Base-by-base conservation (phyloP, 2,888 invertebrate species). In the Melinaea menophilus region DNA sequence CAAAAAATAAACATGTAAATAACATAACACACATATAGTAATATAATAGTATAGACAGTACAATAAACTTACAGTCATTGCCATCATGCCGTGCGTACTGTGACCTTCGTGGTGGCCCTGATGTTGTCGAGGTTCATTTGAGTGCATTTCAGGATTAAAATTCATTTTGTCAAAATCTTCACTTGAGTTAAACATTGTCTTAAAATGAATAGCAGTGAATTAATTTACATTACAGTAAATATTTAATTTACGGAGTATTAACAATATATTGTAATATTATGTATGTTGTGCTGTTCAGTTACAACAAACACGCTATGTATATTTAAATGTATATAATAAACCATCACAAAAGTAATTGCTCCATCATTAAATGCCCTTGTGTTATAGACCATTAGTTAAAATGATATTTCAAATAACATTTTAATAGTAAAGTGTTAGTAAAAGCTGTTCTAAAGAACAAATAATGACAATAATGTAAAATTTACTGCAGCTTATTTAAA, bases 51-150 rank as follows among this genome's bases (percentile, higher is more conserved):
- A 12, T 35, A 22, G 33, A 34, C 41, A 59, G 9, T 48, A 46
- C 35, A 13, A 47, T 31, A 56, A 66, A 73, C 83, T 81, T 76
- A 86, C 86, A 56, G 85, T 84, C 86, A 86, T 86, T 47, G 80
- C 73, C 84, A 84, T 82, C 65, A 73, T 75, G 61, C 71, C 33
- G 22, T 45, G 56, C 63, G 35, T 41, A 37, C 22, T 33, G 7
- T 41, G 5, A 9, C 41, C 41, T 9, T 9, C 41, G 41, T 54
- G 54, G n/a, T 45, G 31, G 7, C 45, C 55, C 2, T 5, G 37
- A 7, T 37, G 2, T 37, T 37, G 37, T 7, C 7, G 37, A 37
- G 37, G 4, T 37, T 37, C 11, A 9, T 22, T 2, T 37, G n/a
- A 41, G 51, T 51, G 9, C 48, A 34, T 7, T 55, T 34, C 9